Conservation (phyloP, 2,113 vertebrate species). For the Cebus imitator region DNA sequence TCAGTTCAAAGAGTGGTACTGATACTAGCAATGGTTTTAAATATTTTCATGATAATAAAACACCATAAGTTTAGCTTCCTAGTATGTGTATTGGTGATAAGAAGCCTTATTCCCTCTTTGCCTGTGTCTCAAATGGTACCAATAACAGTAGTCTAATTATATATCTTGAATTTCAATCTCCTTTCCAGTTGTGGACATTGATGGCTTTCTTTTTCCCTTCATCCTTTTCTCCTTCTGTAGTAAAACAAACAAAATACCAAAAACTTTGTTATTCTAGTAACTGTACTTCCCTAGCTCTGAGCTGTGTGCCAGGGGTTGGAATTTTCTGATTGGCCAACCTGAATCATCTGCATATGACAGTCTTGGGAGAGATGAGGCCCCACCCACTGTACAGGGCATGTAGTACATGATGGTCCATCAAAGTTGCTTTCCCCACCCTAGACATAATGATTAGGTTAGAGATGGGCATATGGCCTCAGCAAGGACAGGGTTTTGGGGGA, state of each 20-base stretch:
- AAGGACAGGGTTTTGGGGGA: neutral
- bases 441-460: neutral
- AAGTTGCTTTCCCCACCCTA: neutral
- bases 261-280: neutral
- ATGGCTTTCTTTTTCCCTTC: neutral
- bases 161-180: neutral
- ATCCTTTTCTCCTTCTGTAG: neutral
- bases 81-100: neutral
- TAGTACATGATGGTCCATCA: neutral
- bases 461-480: neutral
- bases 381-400: accelerated
- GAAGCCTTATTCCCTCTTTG: neutral
- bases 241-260: neutral
- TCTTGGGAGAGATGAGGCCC: neutral
- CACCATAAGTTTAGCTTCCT: neutral
- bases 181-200: neutral
- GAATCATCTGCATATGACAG: neutral
- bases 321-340: neutral
- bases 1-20: neutral
- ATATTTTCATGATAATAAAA: neutral
- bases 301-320: neutral
- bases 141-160: neutral
- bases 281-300: neutral
- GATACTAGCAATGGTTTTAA: neutral
- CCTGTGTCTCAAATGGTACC: neutral